phyloP scores from a whole-genome alignment of 1,140 invertebrate genomes.

The Phocides pigmalion region DNA sequence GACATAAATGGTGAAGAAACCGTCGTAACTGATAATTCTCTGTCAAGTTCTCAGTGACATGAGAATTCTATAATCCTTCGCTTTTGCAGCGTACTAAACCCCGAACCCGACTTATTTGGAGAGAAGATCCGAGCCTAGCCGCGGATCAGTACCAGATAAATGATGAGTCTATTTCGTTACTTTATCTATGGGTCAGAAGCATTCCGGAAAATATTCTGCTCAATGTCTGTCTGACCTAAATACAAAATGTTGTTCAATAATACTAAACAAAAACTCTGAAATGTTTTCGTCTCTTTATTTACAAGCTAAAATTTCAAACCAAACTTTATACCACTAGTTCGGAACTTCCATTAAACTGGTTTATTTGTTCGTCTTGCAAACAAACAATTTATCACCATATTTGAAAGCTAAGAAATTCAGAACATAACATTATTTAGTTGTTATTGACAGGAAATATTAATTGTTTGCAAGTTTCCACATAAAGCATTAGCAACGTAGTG shows the following conservation, averaged over 20 bases:
- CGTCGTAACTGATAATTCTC: too few species aligned
- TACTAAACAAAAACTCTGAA: neutral
- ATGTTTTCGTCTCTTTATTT: slow-evolving; percentile 6
- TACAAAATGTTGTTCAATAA: slow-evolving; percentile 11
- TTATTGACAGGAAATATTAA: too few species aligned
- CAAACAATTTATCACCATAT: neutral
- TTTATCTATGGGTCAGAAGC: neutral
- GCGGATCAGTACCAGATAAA: too few species aligned
- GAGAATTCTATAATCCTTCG: too few species aligned
- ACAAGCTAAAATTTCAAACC: neutral
- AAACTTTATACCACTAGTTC: neutral
- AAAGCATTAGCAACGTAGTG: too few species aligned
- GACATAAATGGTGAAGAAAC: too few species aligned
- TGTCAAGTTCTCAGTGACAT: too few species aligned
- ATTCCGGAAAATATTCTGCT: neutral
- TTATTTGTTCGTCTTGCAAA: neutral
- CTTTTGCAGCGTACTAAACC: too few species aligned
- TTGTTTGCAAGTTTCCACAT: too few species aligned
- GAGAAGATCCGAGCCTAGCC: too few species aligned
- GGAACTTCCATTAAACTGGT: slow-evolving; percentile 1
- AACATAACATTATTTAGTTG: neutral
- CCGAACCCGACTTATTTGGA: too few species aligned
- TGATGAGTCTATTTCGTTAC: too few species aligned
- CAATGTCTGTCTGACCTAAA: slow-evolving; percentile 14
- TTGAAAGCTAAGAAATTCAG: neutral